A percentile compares a stretch with the other conserved stretches of the same genome.
Conservation (phyloP, 2,797 vertebrate genomes). For the Petrocephalus schoutedeni region DNA sequence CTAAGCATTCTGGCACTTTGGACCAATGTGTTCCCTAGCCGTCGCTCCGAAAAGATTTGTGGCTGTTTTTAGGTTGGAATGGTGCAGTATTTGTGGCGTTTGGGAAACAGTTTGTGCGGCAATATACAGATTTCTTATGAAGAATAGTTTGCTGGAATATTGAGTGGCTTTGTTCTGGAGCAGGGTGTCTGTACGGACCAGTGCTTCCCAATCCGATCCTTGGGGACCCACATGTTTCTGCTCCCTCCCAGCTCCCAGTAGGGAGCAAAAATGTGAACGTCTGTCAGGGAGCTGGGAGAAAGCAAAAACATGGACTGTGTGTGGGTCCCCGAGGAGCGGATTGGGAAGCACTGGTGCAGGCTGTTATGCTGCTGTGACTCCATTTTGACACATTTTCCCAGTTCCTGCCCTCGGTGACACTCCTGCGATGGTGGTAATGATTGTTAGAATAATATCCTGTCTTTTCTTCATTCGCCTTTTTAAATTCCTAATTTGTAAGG, state of each 20-base stretch:
- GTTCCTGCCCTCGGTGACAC: not conserved
- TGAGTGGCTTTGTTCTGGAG: not conserved
- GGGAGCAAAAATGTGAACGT: too few species aligned
- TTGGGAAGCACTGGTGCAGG: too few species aligned
- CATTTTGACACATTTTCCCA: not conserved
- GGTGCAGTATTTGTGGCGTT: not conserved
- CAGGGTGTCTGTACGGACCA: not conserved
- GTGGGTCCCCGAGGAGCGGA: too few species aligned
- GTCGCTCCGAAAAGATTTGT: too few species aligned
- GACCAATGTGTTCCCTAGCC: too few species aligned
- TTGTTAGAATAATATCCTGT: not conserved
- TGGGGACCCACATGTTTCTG: too few species aligned
- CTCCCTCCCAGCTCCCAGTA: too few species aligned
- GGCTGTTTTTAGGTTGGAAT: not conserved
- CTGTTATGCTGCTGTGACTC: not conserved
- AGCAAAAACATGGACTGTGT: too few species aligned
- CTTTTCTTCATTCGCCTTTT: not conserved
- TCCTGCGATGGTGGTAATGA: not conserved
- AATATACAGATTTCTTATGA: not conserved
- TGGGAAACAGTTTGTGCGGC: not conserved
- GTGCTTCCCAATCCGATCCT: too few species aligned
- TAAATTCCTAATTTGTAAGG: not conserved
- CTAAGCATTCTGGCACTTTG: not conserved
- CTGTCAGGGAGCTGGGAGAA: too few species aligned
- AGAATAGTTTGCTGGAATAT: not conserved